Conservation (phyloP, 2,113 vertebrate genomes). For the Macquaria australasica region DNA sequence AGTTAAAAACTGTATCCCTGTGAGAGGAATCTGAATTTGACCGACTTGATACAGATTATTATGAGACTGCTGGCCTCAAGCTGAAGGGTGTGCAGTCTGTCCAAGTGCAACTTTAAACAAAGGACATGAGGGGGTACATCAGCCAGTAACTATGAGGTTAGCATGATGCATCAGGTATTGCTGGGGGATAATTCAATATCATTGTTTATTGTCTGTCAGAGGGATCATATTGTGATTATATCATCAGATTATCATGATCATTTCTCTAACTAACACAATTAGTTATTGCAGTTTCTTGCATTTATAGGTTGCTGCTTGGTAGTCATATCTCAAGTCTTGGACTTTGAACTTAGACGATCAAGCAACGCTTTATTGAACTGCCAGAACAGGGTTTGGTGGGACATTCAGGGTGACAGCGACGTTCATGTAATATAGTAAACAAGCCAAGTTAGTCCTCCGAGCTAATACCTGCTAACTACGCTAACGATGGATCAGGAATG, state of each 20-base stretch:
- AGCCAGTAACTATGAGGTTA: neutral
- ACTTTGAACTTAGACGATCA: too few species aligned
- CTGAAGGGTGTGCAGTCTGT: neutral
- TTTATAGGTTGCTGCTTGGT: too few species aligned
- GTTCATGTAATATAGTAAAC: too few species aligned
- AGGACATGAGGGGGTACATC: neutral
- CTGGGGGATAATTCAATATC: neutral
- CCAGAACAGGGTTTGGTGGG: too few species aligned
- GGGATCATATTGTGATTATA: neutral
- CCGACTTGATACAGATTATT: neutral
- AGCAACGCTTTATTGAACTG: too few species aligned
- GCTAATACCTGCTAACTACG: too few species aligned
- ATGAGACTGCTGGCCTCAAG: neutral
- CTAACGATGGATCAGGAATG: too few species aligned
- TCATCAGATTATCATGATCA: neutral
- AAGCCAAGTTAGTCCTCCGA: too few species aligned
- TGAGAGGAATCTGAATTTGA: neutral
- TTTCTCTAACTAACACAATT: too few species aligned
- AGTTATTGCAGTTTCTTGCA: too few species aligned
- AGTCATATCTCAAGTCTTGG: too few species aligned
- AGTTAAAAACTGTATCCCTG: neutral
- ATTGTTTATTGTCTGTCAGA: neutral
- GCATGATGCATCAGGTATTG: neutral
- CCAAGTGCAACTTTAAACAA: neutral
- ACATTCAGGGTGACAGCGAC: too few species aligned